Conservation (phyloP, 2,888 invertebrate species). For the Drosophila longiperda region DNA sequence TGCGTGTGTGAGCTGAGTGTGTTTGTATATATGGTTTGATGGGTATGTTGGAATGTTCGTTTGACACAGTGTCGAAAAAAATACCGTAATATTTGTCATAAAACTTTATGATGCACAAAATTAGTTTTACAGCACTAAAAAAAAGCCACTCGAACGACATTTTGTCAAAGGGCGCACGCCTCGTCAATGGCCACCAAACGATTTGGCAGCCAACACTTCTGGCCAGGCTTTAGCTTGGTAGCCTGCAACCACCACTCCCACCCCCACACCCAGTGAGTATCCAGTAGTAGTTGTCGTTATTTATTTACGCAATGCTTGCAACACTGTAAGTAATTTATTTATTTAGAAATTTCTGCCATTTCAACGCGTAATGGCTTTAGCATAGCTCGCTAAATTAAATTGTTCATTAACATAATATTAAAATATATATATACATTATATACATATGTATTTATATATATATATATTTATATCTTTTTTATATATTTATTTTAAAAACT, state of each 20-base stretch:
- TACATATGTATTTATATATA: conserved; percentile 17
- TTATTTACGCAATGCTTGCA: conserved; percentile 50
- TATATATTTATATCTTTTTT: conserved; percentile 8
- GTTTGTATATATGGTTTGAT: conserved; percentile 3
- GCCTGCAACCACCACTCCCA: not conserved
- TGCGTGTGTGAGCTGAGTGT: not conserved
- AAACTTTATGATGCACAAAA: conserved; percentile 77
- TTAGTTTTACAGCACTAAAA: conserved; percentile 74
- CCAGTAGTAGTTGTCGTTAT: conserved; percentile 3
- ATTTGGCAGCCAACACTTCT: conserved; percentile 51
- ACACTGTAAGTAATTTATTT: conserved; percentile 57
- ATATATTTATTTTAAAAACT: conserved; percentile 5
- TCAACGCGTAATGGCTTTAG: conserved; percentile 71
- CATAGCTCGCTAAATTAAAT: conserved; percentile 55
- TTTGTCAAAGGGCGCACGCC: conserved; percentile 34
- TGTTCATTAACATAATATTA: conserved; percentile 62
- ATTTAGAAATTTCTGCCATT: conserved; percentile 74
- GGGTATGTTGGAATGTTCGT: conserved; percentile 40
- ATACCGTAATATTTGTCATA: conserved; percentile 73
- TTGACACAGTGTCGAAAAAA: conserved; percentile 71
- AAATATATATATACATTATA: conserved; percentile 9
- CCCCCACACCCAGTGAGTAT: too few species aligned
- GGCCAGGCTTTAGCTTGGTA: conserved; percentile 14
- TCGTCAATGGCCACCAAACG: conserved; percentile 51
- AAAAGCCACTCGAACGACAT: conserved; percentile 14